These are phyloP conservation scores for Marmota monax DNA, from an alignment of 2,113 vertebrate genomes.

Conservation along the genomic window DNA sequence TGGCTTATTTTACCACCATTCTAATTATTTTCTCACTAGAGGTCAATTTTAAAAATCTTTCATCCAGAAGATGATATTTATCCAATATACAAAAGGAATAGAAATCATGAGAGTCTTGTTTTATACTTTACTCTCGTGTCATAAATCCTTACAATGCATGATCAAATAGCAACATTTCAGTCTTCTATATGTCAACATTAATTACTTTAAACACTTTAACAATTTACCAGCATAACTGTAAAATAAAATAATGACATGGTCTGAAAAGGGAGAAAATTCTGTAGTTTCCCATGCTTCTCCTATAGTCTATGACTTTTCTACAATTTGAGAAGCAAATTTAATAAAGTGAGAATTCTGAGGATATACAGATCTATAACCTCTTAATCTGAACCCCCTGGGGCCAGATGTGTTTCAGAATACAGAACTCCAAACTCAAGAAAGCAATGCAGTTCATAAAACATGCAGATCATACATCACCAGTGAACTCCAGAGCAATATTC, in stretches of 20 bases:
- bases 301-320: neutral
- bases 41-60: neutral
- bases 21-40: neutral
- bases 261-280: neutral
- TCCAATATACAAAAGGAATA: neutral
- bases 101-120: neutral
- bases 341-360: neutral
- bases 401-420: neutral
- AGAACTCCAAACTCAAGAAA: neutral
- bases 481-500: neutral
- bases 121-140: neutral
- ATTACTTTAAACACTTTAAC: constrained; percentile 22
- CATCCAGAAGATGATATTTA: neutral
- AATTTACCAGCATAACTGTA: neutral
- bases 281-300: neutral
- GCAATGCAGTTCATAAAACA: neutral
- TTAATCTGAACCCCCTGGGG: neutral
- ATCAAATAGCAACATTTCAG: neutral
- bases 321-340: constrained; percentile 36
- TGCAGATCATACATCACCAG: neutral
- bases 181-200: neutral
- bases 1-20: neutral
- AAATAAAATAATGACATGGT: neutral
- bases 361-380: neutral
- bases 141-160: neutral